Conservation (phyloP, 2,113 vertebrate species). For the Lepus americanus region DNA sequence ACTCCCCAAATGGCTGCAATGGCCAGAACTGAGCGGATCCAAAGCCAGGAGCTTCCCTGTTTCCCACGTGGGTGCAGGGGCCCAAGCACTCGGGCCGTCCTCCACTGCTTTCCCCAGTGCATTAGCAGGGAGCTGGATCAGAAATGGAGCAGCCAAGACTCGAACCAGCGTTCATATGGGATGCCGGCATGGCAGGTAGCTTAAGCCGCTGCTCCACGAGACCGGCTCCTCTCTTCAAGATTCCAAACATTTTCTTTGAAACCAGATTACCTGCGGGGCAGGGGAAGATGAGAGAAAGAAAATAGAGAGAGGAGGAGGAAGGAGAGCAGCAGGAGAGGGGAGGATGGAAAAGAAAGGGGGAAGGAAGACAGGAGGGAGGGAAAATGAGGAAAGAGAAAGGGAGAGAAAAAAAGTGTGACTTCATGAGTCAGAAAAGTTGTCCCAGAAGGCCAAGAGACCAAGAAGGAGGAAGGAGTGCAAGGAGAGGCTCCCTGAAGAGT, state of each 20-base stretch:
- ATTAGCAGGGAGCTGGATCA: no score
- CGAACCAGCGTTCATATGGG: no score
- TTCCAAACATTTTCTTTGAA: constrained; percentile 65
- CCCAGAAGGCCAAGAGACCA: background rate
- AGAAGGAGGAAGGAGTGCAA: background rate
- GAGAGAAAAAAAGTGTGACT: background rate
- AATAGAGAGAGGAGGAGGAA: accelerated
- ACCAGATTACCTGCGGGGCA: background rate
- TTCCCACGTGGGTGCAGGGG: no score
- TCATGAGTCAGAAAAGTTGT: background rate
- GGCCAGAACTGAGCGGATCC: no score
- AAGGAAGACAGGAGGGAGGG: background rate
- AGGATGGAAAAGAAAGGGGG: accelerated
- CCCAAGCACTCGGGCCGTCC: no score
- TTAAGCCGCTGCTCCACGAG: no score
- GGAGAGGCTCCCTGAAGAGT: background rate
- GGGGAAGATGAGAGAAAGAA: background rate
- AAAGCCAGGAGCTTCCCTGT: no score
- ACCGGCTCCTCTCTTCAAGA: background rate
- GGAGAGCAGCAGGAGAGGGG: accelerated
- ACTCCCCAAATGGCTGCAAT: no score
- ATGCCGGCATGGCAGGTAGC: no score
- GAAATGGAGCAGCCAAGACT: no score
- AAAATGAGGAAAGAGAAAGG: accelerated
- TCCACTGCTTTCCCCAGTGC: no score